These are phyloP conservation scores for Alouatta palliata DNA, from an alignment of 2,113 vertebrate species.

Conservation along the genomic window DNA sequence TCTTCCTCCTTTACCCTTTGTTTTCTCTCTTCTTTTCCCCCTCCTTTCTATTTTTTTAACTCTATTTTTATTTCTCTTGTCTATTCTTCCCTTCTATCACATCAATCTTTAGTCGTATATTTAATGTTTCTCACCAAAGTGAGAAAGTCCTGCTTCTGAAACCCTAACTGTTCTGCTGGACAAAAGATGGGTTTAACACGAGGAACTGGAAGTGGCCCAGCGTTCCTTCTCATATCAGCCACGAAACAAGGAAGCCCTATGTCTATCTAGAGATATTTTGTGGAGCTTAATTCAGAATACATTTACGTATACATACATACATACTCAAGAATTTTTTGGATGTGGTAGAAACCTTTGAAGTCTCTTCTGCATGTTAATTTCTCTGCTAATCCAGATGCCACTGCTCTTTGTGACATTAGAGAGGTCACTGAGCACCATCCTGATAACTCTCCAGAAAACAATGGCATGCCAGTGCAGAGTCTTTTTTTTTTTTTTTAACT, in stretches of 20 bases:
- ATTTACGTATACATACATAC: not conserved
- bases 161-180: not conserved
- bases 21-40: not conserved
- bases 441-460: conserved; percentile 37
- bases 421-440: conserved; percentile 63
- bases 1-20: not conserved
- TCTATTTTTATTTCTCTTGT: not conserved
- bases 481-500: not conserved
- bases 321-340: conserved; percentile 30
- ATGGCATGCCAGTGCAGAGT: not conserved
- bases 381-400: conserved; percentile 63
- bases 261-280: not conserved
- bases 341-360: conserved; percentile 52
- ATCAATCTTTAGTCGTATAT: not conserved
- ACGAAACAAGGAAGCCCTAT: not conserved
- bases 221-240: not conserved
- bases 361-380: conserved; percentile 66
- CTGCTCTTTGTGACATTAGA: conserved; percentile 65
- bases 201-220: not conserved
- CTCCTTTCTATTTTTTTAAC: not conserved
- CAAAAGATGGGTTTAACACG: not conserved
- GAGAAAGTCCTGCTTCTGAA: not conserved
- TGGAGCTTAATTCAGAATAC: not conserved
- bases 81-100: not conserved
- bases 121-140: not conserved